Base-by-base conservation (phyloP, 1,140 invertebrate genomes). In the Paralvinella palmiformis region DNA sequence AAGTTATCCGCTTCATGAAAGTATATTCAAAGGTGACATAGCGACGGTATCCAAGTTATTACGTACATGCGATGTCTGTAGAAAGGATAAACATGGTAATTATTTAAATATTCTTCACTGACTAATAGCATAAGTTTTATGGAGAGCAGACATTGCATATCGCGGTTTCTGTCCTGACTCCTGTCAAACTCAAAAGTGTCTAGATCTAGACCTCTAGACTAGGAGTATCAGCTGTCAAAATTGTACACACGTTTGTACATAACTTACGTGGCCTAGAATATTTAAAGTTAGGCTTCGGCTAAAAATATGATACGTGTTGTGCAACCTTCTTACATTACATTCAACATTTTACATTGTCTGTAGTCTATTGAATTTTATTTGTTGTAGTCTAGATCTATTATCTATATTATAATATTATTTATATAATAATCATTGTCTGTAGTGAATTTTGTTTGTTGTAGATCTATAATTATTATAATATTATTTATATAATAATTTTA, bases 31-130 rank as follows among this genome's bases (percentile, higher is more conserved):
- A n/a, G n/a, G n/a, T n/a, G n/a, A n/a, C n/a, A n/a, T n/a, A n/a
- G n/a, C n/a, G n/a, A n/a, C n/a, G n/a, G n/a, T 52, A 20, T 52
- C 48, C 17, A 52, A 22, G 48, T 29, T 52, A 52, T 52, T 52
- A 52, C 48, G 48, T 3, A 52, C 48, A 52, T 29, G 31, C 17
- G 48, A 52, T 52, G 48, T 52, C n/a, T 27, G 24, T 27, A 22
- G 31, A 52, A 52, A 52, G 31, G 48, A 52, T 1, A 52, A 3
- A 52, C 48, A 52, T 29, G 48, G 48, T 52, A 52, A 2, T 22
- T 52, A 27, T 27, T 27, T 27, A 13, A 52, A 17, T 15, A 52
- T 7, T 10, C 7, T 13, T 15, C 24, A 3, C 17, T 52, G 31
- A 52, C 24, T 29, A 10, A 20, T 20, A n/a, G 10, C 31, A n/a